Evolutionary conservation across 2,113 vertebrate genomes (phyloP).

Genomic region (Halcyon senegalensis): DNA sequence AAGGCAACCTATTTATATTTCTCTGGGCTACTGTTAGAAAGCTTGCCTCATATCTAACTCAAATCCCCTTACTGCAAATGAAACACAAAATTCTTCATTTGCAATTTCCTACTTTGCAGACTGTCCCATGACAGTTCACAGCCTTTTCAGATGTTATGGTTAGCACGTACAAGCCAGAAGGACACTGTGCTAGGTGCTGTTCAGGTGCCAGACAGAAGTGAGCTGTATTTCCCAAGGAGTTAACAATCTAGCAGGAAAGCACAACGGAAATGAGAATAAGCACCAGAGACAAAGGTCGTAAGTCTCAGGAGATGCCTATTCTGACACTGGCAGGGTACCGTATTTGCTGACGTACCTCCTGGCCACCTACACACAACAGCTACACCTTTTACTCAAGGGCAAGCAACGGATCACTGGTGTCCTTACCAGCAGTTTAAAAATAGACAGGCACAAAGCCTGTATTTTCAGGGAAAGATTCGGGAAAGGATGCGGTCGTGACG

Average conservation of each 20-base stretch:
- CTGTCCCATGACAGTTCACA: background rate
- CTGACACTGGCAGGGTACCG: background rate
- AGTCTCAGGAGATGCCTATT: background rate
- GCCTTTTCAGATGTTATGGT: background rate
- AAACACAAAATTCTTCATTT: background rate
- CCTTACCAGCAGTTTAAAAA: background rate
- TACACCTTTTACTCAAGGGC: background rate
- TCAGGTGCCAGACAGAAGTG: background rate
- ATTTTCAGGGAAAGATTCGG: background rate
- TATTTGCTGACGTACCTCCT: background rate
- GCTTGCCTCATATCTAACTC: background rate
- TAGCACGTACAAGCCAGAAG: background rate
- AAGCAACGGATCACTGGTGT: background rate
- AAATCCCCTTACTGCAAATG: background rate
- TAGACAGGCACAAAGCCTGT: background rate
- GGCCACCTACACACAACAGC: background rate
- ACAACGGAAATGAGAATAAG: background rate
- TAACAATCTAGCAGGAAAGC: background rate
- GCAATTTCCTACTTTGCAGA: background rate
- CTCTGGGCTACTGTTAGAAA: background rate
- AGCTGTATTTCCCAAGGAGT: background rate
- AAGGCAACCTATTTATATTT: background rate
- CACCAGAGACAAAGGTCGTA: background rate
- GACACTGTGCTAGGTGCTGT: background rate
- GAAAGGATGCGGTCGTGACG: rapidly evolving